Base-by-base conservation (phyloP, 2,888 invertebrate species). In the Tetropium fuscum region DNA sequence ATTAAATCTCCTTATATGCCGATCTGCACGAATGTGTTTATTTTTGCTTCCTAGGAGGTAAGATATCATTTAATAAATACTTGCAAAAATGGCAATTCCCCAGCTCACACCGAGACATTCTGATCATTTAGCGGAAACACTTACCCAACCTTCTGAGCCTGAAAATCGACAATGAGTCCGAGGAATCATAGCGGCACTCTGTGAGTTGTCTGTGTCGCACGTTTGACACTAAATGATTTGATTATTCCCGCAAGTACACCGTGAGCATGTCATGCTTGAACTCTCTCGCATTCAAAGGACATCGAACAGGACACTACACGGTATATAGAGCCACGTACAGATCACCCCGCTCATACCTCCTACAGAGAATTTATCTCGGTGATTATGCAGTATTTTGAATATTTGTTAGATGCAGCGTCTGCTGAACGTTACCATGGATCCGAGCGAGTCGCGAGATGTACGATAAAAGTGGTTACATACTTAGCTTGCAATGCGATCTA, bases 151-250 rank as follows among this genome's bases (percentile, higher is more conserved):
- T 49, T 44, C 44, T 25, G 8, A 3, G n/a, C 44, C 25, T 25
- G 44, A 44, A 44, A 44, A 44, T 44, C 27, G 44, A 44, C 44
- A 44, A 44, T 44, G 44, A 27, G 27, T 63, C 60, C 65, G 58
- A 53, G 38, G 49, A 56, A 55, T 64, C 59, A 61, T 58, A 58
- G 44, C 44, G 44, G 44, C 16, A 27, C 27, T 44, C 44, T 44
- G 25, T 44, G 44, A 44, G 16, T 44, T 27, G 44, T 44, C 66
- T 57, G 67, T 61, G 63, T 72, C 68, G 72, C 74, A 73, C 74
- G 73, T 74, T 72, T 69, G 70, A 69, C 72, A 66, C 72, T 72
- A 72, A 73, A 73, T 70, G 72, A 73, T 74, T 73, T 69, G 74
- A 74, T 74, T 74, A 73, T 74, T 74, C 73, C 71, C 73, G 66